Evolutionary conservation across 2,888 invertebrate genomes (phyloP).

Genomic region (Tenthredo livida): DNA sequence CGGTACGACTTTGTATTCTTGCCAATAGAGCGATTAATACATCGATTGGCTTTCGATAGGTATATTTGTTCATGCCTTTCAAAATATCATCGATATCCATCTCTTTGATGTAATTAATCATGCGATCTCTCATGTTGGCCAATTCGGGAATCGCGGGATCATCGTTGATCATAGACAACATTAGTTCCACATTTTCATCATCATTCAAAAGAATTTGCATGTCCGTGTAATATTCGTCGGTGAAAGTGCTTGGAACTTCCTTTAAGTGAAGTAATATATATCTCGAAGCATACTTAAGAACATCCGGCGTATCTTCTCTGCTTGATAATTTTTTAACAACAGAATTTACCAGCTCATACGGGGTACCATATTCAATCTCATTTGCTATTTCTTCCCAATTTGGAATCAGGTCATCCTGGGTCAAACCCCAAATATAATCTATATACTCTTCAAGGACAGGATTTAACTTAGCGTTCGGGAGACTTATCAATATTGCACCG

Average conservation of each 20-base stretch:
- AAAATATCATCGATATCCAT: slow-evolving; percentile 38
- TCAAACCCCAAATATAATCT: slow-evolving; percentile 56
- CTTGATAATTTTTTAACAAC: slow-evolving; percentile 53
- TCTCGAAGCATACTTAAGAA: slow-evolving; percentile 56
- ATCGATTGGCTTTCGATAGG: slow-evolving; percentile 57
- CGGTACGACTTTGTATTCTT: slow-evolving; percentile 55
- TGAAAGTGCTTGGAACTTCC: not conserved
- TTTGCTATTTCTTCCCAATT: slow-evolving; percentile 54
- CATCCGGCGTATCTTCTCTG: slow-evolving; percentile 16
- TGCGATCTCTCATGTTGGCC: slow-evolving; percentile 54
- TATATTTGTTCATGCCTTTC: slow-evolving; percentile 57
- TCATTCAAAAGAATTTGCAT: slow-evolving; percentile 40
- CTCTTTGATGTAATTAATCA: slow-evolving; percentile 51
- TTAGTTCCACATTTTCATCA: slow-evolving; percentile 54
- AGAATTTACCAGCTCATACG: slow-evolving; percentile 56
- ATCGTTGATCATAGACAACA: slow-evolving; percentile 56
- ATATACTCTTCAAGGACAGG: slow-evolving; percentile 62
- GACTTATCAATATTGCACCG: slow-evolving; percentile 58
- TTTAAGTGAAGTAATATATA: slow-evolving; percentile 60
- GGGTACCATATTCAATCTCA: slow-evolving; percentile 40
- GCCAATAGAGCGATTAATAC: slow-evolving; percentile 59
- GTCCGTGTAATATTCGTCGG: slow-evolving; percentile 49
- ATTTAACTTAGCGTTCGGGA: slow-evolving; percentile 60
- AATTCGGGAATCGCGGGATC: slow-evolving; percentile 54
- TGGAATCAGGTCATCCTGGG: slow-evolving; percentile 50